phyloP scores from a whole-genome alignment of 2,888 invertebrate genomes.

The Eledona agricola region DNA sequence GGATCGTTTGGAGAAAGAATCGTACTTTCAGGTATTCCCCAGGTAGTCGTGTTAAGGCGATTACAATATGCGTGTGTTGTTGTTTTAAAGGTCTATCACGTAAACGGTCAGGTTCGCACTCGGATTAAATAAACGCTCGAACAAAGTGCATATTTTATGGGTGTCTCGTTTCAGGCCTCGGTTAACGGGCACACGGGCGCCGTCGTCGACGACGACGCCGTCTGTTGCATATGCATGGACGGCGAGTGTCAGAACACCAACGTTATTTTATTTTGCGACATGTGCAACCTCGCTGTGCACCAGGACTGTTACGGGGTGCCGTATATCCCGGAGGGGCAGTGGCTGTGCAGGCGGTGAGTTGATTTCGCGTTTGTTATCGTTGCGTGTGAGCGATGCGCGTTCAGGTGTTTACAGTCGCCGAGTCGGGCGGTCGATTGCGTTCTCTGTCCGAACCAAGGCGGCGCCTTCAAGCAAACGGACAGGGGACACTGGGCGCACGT shows the following conservation, averaged over 20 bases:
- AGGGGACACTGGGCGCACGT: conserved; percentile 97
- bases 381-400: conserved; percentile 1
- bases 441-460: conserved; percentile 97
- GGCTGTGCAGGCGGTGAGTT: conserved; percentile 82
- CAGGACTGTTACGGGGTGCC: conserved; percentile 97
- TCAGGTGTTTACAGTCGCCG: conserved; percentile 92
- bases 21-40: conserved; percentile 81
- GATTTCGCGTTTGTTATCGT: background rate
- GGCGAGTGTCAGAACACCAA: conserved; percentile 99
- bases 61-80: conserved; percentile 14
- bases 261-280: conserved; percentile 98
- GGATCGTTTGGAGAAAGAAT: conserved; percentile 98
- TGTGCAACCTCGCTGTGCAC: conserved; percentile 99
- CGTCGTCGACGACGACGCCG: conserved; percentile 96
- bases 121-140: background rate
- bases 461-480: conserved; percentile 98
- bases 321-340: conserved; percentile 75
- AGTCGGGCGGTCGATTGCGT: conserved; percentile 96
- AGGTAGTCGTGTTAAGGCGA: background rate
- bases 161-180: conserved; percentile 63
- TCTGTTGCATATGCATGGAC: conserved; percentile 98
- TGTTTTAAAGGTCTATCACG: conserved; percentile 39
- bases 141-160: conserved; percentile 10
- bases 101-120: conserved; percentile 38
- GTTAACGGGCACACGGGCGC: conserved; percentile 76